These are phyloP conservation scores for Atta cephalotes DNA, from an alignment of 1,140 invertebrate species.

Conservation along the genomic window DNA sequence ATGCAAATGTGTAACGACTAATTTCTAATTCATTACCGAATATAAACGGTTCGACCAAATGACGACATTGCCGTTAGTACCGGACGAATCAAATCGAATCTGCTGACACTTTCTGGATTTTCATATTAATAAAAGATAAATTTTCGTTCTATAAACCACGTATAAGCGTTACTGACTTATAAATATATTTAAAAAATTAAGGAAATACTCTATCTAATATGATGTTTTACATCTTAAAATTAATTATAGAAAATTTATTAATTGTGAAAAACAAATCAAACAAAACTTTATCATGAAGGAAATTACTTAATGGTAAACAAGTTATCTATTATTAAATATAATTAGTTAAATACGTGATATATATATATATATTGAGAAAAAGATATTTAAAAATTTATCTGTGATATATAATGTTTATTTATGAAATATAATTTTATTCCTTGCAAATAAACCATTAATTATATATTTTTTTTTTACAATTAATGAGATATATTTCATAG, in stretches of 20 bases:
- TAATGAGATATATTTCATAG: no score
- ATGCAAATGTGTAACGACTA: constrained; percentile 72
- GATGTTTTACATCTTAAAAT: neutral
- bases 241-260: constrained; percentile 25
- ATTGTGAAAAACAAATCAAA: neutral
- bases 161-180: neutral
- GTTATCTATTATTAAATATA: constrained; percentile 13
- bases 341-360: neutral
- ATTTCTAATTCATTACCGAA: constrained; percentile 75
- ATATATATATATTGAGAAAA: no score
- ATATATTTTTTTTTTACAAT: no score
- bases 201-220: neutral
- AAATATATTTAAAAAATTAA: neutral
- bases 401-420: no score
- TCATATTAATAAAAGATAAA: neutral
- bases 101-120: constrained; percentile 39
- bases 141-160: neutral
- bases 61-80: constrained; percentile 15
- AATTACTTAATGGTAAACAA: constrained; percentile 18
- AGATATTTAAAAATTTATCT: no score
- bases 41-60: constrained; percentile 45
- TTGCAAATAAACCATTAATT: no score
- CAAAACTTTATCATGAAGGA: neutral
- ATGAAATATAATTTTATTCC: no score
- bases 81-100: neutral